Evolutionary conservation across 2,797 vertebrate genomes (phyloP), one percentile per base, ranked within the genome.

Genomic region (Oreonectes daqikongensis): DNA sequence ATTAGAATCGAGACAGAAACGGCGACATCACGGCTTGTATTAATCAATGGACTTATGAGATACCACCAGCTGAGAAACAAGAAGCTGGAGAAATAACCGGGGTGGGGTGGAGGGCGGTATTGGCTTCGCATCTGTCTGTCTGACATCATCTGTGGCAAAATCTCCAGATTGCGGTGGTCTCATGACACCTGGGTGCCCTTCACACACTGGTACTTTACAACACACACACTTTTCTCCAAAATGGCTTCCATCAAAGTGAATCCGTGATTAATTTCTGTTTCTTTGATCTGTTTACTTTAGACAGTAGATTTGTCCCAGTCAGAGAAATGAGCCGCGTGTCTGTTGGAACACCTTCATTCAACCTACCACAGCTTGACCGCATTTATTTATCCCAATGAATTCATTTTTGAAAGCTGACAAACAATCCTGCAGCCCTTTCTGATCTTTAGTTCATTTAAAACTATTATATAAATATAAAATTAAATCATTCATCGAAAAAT

Each of bases 121-220:
- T 10, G 35, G 35, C 11, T 20, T 32, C 3, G 32, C n/a, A 40
- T 20, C 20, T 66, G 82, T 87, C 65, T 77, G 77, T 83, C 82
- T 79, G 60, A 81, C 81, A 75, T 67, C 59, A 50, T 63, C 72
- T 69, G 17, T 57, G 32, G 20, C 44, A 64, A 52, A 15, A 11
- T 69, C 71, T 85, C 22, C 53, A 59, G 74, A 69, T 79, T 66
- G 22, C 53, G 76, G 46, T 35, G 1, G 18, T 44, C 80, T 72
- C 40, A 70, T 32, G 63, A 63, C 74, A 77, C 46, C 4, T n/a
- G 28, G 35, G 18, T 74, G 69, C 22, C 60, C 71, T 69, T 81
- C 71, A 76, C 26, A 63, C 64, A 69, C 42, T 61, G 12, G 11
- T 48, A 35, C 57, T 48, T 15, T 6, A 6, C 26, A 20, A 75